Conservation (phyloP, 2,113 vertebrate species). For the Embiotoca jacksoni region DNA sequence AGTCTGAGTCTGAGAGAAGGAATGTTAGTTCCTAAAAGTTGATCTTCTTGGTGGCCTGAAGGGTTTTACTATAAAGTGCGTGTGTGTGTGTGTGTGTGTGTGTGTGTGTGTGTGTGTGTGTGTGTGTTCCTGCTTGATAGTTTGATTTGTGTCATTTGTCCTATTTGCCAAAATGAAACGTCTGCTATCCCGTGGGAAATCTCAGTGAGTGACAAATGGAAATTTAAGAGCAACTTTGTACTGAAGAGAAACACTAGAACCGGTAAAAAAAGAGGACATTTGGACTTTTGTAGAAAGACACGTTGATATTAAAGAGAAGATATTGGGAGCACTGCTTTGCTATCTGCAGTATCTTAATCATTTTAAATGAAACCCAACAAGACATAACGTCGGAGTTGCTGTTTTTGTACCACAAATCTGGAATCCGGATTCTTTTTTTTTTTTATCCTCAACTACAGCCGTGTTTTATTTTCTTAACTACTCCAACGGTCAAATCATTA, state of each 20-base stretch:
- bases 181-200: conserved; percentile 50
- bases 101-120: conserved; percentile 20
- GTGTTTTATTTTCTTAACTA: too few relatives aligned
- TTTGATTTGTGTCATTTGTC: conserved; percentile 38
- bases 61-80: background rate
- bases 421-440: too few relatives aligned
- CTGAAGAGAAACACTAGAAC: background rate
- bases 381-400: too few relatives aligned
- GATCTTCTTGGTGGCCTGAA: background rate
- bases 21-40: conserved; percentile 2
- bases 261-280: conserved; percentile 3
- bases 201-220: conserved; percentile 11
- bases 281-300: too few relatives aligned
- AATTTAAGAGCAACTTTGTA: background rate
- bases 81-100: conserved; percentile 2
- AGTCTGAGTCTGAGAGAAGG: background rate
- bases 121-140: conserved; percentile 18
- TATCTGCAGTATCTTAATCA: too few relatives aligned
- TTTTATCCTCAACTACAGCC: too few relatives aligned
- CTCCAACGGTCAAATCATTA: too few relatives aligned
- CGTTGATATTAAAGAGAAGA: too few relatives aligned
- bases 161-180: conserved; percentile 36
- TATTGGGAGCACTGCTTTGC: too few relatives aligned
- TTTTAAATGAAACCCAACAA: too few relatives aligned
- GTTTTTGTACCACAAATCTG: too few relatives aligned